A percentile compares a stretch with the other conserved stretches of the same genome.
Conservation (phyloP, 2,888 invertebrate species). For the Oscheius sp. region DNA sequence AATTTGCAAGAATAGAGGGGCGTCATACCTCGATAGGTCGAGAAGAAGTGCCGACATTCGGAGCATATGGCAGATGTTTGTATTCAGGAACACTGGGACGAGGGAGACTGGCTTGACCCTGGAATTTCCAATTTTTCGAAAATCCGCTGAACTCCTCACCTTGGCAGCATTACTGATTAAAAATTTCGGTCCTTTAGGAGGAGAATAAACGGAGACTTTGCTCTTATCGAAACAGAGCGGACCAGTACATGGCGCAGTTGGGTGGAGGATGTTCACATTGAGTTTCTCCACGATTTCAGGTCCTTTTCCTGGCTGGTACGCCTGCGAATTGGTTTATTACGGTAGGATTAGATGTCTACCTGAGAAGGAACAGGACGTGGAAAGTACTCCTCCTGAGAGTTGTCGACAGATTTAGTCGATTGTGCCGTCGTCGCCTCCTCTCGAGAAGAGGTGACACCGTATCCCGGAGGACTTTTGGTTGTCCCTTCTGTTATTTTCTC, state of each 20-base stretch:
- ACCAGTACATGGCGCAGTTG: constrained; percentile 24
- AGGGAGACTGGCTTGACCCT: constrained; percentile 19
- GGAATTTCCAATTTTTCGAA: background rate
- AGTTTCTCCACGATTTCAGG: constrained; percentile 46
- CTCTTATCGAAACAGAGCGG: constrained; percentile 42
- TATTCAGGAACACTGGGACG: constrained; percentile 28
- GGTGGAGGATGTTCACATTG: constrained; percentile 51
- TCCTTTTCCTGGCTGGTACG: constrained; percentile 43
- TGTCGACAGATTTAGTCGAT: too few relatives aligned
- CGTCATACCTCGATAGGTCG: constrained; percentile 3
- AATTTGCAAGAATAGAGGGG: background rate
- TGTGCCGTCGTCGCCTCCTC: constrained; percentile 42
- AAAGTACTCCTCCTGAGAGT: constrained; percentile 38
- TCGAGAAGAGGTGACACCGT: background rate
- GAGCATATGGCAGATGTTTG: constrained; percentile 28
- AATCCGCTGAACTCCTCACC: too few relatives aligned
- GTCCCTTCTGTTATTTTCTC: background rate
- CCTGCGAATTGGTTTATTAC: background rate
- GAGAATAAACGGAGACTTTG: constrained; percentile 42
- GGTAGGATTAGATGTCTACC: background rate
- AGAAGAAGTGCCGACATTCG: background rate
- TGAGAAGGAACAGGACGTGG: constrained; percentile 46
- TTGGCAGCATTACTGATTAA: constrained; percentile 55
- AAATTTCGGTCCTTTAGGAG: constrained; percentile 46
- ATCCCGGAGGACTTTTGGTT: background rate